phyloP scores from a whole-genome alignment of 2,113 vertebrate species.

The Semicossyphus pulcher region DNA sequence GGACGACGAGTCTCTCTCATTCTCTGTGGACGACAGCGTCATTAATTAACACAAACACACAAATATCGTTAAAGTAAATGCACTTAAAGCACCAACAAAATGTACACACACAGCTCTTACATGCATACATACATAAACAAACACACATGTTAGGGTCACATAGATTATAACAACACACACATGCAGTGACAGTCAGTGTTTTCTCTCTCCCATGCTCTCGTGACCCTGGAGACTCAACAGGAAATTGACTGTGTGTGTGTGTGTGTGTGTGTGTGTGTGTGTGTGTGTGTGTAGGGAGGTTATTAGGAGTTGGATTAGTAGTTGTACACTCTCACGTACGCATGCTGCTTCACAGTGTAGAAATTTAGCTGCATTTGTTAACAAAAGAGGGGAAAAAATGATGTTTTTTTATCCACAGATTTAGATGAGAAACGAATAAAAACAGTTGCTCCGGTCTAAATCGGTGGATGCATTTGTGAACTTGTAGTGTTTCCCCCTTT shows the following conservation, averaged over 20 bases:
- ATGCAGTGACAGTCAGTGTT: conserved; percentile 12
- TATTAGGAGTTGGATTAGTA: background rate
- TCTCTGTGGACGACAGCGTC: conserved; percentile 49
- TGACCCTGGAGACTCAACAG: conserved; percentile 63
- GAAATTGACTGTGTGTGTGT: conserved; percentile 57
- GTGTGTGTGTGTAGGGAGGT: conserved; percentile 2
- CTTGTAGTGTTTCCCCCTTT: too few relatives aligned
- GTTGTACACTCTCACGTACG: background rate
- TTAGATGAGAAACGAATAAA: too few relatives aligned
- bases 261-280: conserved; percentile 31
- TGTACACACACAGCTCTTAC: background rate
- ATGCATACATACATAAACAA: background rate
- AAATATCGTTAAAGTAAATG: background rate
- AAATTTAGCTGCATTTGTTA: background rate
- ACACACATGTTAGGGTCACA: background rate
- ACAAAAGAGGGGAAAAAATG: too few relatives aligned
- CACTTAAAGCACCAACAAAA: background rate
- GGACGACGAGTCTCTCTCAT: conserved; percentile 26
- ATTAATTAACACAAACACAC: conserved; percentile 43
- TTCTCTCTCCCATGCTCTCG: conserved; percentile 57
- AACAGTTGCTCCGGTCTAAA: too few relatives aligned
- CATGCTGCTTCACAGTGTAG: background rate
- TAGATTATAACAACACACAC: background rate
- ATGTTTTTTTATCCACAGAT: too few relatives aligned
- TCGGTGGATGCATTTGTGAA: too few relatives aligned